Evolutionary conservation across 2,888 invertebrate species (phyloP).

Genomic region (Pseudanteris insignis): DNA sequence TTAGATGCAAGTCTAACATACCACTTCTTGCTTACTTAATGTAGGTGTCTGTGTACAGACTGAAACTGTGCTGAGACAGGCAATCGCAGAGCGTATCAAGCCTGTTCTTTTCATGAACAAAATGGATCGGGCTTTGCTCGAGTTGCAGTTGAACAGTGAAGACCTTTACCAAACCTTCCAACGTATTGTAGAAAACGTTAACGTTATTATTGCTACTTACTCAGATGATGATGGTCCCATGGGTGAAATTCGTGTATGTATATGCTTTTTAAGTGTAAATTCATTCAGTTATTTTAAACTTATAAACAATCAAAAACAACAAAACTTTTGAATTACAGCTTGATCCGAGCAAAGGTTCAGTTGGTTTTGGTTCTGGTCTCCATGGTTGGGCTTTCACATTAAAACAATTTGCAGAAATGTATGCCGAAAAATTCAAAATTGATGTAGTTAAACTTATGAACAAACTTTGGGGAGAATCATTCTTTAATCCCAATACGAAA

Average conservation of each 20-base stretch:
- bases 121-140: slow-evolving; percentile 99
- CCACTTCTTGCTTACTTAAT: background rate
- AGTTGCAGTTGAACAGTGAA: slow-evolving; percentile 95
- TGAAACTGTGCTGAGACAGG: slow-evolving; percentile 99
- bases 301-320: no score
- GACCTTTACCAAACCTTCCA: slow-evolving; percentile 99
- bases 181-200: slow-evolving; percentile 99
- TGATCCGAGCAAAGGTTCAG: slow-evolving; percentile 97
- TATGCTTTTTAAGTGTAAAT: no score
- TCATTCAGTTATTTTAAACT: no score
- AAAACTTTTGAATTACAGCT: slow-evolving; percentile 70
- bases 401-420: slow-evolving; percentile 99
- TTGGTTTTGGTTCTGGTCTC: slow-evolving; percentile 99
- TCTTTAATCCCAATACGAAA: slow-evolving; percentile 96
- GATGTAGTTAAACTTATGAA: slow-evolving; percentile 98
- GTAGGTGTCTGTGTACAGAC: slow-evolving; percentile 98
- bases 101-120: slow-evolving; percentile 99
- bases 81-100: slow-evolving; percentile 99
- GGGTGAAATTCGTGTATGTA: slow-evolving; percentile 94
- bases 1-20: no score
- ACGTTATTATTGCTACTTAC: slow-evolving; percentile 99
- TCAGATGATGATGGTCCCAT: slow-evolving; percentile 97
- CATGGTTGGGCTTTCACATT: slow-evolving; percentile 99
- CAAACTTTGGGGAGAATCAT: slow-evolving; percentile 98
- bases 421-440: slow-evolving; percentile 98